phyloP scores from a whole-genome alignment of 2,113 vertebrate genomes.

The Camelus bactrianus region DNA sequence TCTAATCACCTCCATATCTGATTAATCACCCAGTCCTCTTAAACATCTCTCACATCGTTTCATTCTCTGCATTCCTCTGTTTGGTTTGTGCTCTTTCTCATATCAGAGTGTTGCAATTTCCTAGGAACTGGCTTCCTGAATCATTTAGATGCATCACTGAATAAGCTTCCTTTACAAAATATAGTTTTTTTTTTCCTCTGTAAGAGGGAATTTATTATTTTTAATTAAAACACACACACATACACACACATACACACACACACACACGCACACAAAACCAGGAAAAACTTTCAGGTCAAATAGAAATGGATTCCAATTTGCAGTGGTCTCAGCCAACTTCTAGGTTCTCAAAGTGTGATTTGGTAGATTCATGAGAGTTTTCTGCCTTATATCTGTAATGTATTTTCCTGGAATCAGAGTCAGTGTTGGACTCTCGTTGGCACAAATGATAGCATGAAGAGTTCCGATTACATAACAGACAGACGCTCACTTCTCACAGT shows the following conservation, averaged over 20 bases:
- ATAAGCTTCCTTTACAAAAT: neutral
- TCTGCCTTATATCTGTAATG: neutral
- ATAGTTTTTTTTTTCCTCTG: neutral
- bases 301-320: neutral
- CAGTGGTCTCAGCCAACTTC: neutral
- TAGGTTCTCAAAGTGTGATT: neutral
- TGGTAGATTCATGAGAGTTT: neutral
- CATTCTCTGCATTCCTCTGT: neutral
- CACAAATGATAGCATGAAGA: neutral
- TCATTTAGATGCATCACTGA: neutral
- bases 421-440: neutral
- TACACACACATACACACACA: no score
- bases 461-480: neutral
- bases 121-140: neutral
- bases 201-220: constrained; percentile 50
- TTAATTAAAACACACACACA: constrained; percentile 31
- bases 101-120: neutral
- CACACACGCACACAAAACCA: neutral
- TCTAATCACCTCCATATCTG: neutral
- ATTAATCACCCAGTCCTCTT: neutral
- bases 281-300: neutral
- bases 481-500: neutral
- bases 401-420: neutral
- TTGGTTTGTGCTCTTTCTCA: neutral
- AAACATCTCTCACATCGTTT: neutral